Base-by-base conservation (phyloP, 2,888 invertebrate species). In the Germaria angustata region DNA sequence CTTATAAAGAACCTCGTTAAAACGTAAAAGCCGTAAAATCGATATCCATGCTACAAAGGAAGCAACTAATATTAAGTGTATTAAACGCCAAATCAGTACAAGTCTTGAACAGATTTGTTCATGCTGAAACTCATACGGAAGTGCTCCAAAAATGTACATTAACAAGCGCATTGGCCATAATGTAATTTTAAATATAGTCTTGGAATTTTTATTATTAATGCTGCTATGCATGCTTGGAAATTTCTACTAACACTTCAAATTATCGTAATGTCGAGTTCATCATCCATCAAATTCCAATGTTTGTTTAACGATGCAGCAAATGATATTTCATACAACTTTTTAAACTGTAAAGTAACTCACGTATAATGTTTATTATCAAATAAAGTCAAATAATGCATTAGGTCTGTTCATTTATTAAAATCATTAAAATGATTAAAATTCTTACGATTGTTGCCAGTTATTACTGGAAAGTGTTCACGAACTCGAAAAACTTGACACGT, bases 61-160 rank as follows among this genome's bases (percentile, higher is more conserved):
- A 20, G 65, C 44, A 2, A 77, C 28, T 7, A 81, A 15, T 3
- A 46, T 11, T 24, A 68, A 61, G 46, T 81, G 81, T 15, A 55
- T 15, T 15, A 81, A 7, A 49, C 81, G 59, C 81, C 81, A 81
- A 32, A 59, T n/a, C 8, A 77, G 15, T 2, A 61, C 44, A 15
- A 17, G 11, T 17, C 34, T 46, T 9, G 71, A 46, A 11, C 28
- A 15, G 6, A 24, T 36, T 17, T 32, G 24, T 22, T 46, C 46
- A 61, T 75, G 63, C 4, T 66, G 22, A 55, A 72, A 76, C 24
- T 83, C 72, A 20, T 49, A 84, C 9, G 89, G 87, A 20, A 87
- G 34, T 6, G 88, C 61, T 9, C 81, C 59, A 4, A 84, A 3
- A 1, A 46, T 82, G 11, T 85, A 84, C 87, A 87, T 87, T 13